Percentiles rank a stretch among this genome's conserved stretches.
These are phyloP conservation scores for Eurystomus gularis DNA, from an alignment of 2,113 vertebrate genomes.

Conservation along the genomic window DNA sequence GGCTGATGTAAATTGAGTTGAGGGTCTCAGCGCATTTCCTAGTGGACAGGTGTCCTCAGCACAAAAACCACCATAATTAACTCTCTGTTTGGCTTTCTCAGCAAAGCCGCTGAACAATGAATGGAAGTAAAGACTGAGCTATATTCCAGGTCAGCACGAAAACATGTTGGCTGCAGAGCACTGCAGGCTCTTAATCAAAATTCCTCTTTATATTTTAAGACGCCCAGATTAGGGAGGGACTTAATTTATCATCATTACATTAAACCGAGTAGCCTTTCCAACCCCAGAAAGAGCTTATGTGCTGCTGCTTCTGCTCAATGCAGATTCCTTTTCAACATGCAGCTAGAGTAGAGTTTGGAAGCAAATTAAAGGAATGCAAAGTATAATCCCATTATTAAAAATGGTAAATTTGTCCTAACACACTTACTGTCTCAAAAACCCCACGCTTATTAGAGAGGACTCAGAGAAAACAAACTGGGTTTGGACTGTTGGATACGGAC, in stretches of 20 bases:
- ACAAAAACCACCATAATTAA: constrained; percentile 64
- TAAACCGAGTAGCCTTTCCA: not conserved
- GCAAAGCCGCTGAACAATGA: constrained; percentile 10
- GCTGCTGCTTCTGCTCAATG: not conserved
- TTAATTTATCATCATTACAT: constrained; percentile 11
- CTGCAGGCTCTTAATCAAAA: not conserved
- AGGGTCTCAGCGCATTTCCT: constrained; percentile 68
- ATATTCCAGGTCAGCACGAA: not conserved
- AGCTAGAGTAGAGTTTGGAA: not conserved
- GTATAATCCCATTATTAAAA: not conserved
- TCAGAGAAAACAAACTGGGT: not conserved
- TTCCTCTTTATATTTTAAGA: not conserved
- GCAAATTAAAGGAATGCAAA: not conserved
- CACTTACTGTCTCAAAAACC: not conserved
- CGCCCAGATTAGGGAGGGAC: not conserved
- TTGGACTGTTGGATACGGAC: not conserved
- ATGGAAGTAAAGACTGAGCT: not conserved
- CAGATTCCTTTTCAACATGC: not conserved
- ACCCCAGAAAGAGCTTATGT: not conserved
- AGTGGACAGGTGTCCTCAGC: constrained; percentile 66
- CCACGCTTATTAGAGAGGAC: not conserved
- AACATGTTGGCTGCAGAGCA: not conserved
- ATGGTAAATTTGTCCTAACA: not conserved
- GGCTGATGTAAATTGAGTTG: constrained; percentile 70
- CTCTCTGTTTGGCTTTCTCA: constrained; percentile 55